Percentiles rank a stretch among this genome's conserved stretches.
phyloP scores from a whole-genome alignment of 2,888 invertebrate genomes.

The Melanchra persicariae region DNA sequence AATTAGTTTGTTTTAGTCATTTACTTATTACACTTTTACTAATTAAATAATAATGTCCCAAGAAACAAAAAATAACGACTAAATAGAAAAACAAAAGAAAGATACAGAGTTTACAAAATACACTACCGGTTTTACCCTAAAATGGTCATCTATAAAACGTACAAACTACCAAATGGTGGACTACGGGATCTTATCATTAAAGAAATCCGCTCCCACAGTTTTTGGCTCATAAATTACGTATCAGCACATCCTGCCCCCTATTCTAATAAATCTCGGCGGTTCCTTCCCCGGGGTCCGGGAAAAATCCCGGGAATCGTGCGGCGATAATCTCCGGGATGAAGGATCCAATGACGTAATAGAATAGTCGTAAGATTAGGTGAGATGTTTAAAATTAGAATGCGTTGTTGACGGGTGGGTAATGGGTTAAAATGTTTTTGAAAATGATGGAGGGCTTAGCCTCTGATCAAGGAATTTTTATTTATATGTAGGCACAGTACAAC shows the following conservation, averaged over 20 bases:
- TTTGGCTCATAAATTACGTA: slow-evolving; percentile 81
- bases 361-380: slow-evolving; percentile 48
- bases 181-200: slow-evolving; percentile 74
- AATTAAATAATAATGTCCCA: neutral
- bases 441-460: neutral
- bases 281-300: slow-evolving; percentile 63
- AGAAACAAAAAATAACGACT: neutral
- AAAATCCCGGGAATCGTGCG: slow-evolving; percentile 63
- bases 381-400: slow-evolving; percentile 32
- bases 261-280: slow-evolving; percentile 73
- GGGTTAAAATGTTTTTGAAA: neutral
- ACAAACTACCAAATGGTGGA: slow-evolving; percentile 60
- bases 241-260: slow-evolving; percentile 74
- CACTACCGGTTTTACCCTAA: slow-evolving; percentile 35
- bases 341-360: slow-evolving; percentile 58
- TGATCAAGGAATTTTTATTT: too few relatives aligned
- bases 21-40: accelerated
- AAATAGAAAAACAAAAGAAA: neutral
- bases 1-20: too few relatives aligned
- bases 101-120: slow-evolving; percentile 17
- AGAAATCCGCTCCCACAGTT: slow-evolving; percentile 77
- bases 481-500: too few relatives aligned
- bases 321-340: slow-evolving; percentile 66
- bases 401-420: neutral
- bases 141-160: slow-evolving; percentile 45